Evolutionary conservation across 1,140 invertebrate species (phyloP), one percentile per base, ranked within the genome.

Genomic region (Trigoniulus corallinus): DNA sequence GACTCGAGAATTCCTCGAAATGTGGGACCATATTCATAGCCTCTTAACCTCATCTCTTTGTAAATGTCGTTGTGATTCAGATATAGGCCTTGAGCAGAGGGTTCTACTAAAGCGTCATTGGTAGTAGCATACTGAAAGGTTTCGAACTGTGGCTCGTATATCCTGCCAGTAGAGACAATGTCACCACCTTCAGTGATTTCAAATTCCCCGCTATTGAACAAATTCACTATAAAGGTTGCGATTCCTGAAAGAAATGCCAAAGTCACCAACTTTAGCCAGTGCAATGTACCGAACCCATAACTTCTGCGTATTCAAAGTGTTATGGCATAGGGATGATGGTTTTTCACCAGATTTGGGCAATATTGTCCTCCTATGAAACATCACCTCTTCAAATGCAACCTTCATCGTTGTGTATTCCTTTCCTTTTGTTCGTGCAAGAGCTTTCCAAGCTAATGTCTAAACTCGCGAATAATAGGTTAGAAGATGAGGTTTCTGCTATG

Each of bases 321-420:
- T 34, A 7, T 34, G 29, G 15, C 7, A 34, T 34, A 34, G 7
- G 15, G n/a, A n/a, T n/a, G n/a, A n/a, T n/a, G 7, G 15, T 34
- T 34, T 34, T 15, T 18, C 21, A 56, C 74, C 81, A 52, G 83
- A 81, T 58, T 84, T 81, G 1, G 82, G 81, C 62, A 97, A 74
- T 57, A 97, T 92, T 0, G 92, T 97, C 10, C 92, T 91, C 50
- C 88, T 74, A 53, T 82, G 80, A 62, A 98, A 89, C 49, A 81
- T 77, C 1, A 96, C 74, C 63, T 96, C 77, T 65, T 94, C 84
- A 57, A 98, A 73, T 2, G 85, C 69, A 0, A 98, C 79, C 0
- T 88, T 78, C 1, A 84, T 72, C 57, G 88, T 80, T 59, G 88
- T 79, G 54, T 72, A 81, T 51, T 85, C 79, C 24, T 74, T 72